Evolutionary conservation across 1,140 invertebrate genomes (phyloP).

Genomic region (Epicauta chinensis): DNA sequence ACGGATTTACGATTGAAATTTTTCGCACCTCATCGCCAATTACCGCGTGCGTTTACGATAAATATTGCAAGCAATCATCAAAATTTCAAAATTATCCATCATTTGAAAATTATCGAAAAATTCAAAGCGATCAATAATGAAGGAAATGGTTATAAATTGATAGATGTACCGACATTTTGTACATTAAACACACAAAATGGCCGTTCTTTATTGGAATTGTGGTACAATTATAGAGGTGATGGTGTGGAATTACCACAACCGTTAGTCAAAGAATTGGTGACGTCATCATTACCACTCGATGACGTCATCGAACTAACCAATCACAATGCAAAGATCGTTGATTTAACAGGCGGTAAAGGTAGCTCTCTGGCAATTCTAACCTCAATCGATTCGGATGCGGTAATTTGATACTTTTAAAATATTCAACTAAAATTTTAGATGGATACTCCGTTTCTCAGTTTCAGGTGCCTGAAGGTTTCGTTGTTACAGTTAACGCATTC

Average conservation of each 20-base stretch:
- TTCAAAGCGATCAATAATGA: neutral
- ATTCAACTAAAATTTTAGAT: neutral
- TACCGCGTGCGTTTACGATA: constrained; percentile 26
- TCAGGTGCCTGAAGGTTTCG: constrained; percentile 30
- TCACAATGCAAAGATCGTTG: constrained; percentile 24
- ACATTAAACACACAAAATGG: constrained; percentile 24
- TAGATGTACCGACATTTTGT: constrained; percentile 24
- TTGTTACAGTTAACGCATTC: constrained; percentile 30
- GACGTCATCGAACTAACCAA: constrained; percentile 20
- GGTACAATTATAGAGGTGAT: constrained; percentile 18
- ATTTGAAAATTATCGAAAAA: neutral
- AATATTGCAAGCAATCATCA: constrained; percentile 23
- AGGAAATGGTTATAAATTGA: constrained; percentile 19
- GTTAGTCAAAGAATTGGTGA: neutral
- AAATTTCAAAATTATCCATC: neutral
- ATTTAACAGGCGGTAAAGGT: constrained; percentile 62
- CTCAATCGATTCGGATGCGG: constrained; percentile 44
- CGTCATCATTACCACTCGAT: constrained; percentile 13
- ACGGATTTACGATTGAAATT: constrained; percentile 30
- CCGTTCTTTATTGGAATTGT: constrained; percentile 25
- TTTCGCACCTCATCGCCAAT: constrained; percentile 20
- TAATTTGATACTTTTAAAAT: constrained; percentile 26
- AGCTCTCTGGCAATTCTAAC: constrained; percentile 59
- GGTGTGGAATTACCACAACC: constrained; percentile 10
- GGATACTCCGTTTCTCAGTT: constrained; percentile 19